Percentiles rank a stretch among this genome's conserved stretches.
These are phyloP conservation scores for Hyles lineata DNA, from an alignment of 2,888 invertebrate genomes.

Conservation along the genomic window DNA sequence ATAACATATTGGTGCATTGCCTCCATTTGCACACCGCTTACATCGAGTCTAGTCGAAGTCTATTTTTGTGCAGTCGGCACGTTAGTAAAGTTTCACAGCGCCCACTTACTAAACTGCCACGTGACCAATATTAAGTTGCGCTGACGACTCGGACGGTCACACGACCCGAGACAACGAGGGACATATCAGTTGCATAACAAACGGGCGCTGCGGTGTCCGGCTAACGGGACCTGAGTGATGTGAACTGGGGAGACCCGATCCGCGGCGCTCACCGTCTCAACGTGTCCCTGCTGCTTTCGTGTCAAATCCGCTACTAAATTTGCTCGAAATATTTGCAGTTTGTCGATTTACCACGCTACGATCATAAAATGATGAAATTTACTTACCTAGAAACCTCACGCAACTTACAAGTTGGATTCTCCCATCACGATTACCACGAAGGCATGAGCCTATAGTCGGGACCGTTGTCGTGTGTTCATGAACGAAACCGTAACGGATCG, in stretches of 20 bases:
- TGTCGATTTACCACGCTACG: conserved; percentile 52
- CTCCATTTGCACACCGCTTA: not conserved
- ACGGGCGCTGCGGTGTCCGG: conserved; percentile 70
- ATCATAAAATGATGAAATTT: conserved; percentile 44
- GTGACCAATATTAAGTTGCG: conserved; percentile 22
- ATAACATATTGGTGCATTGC: not conserved
- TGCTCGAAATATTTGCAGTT: conserved; percentile 59
- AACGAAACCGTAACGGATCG: conserved; percentile 73
- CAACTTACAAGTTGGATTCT: conserved; percentile 64
- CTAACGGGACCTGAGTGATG: conserved; percentile 72
- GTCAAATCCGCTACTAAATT: conserved; percentile 52
- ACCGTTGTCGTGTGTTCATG: conserved; percentile 64
- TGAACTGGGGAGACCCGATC: conserved; percentile 53
- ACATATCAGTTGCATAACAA: conserved; percentile 79
- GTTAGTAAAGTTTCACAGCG: not conserved
- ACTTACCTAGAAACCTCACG: conserved; percentile 56
- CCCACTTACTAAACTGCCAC: not conserved
- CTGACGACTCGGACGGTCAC: conserved; percentile 42
- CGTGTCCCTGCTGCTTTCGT: conserved; percentile 51
- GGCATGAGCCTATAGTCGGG: conserved; percentile 47
- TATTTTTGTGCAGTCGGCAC: too few relatives aligned
- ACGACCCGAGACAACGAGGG: conserved; percentile 52
- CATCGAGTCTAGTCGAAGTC: not conserved
- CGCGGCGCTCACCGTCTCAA: conserved; percentile 53
- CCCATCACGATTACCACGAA: conserved; percentile 63